phyloP scores from a whole-genome alignment of 1,140 invertebrate genomes.

The Tetramorium parvispinum region DNA sequence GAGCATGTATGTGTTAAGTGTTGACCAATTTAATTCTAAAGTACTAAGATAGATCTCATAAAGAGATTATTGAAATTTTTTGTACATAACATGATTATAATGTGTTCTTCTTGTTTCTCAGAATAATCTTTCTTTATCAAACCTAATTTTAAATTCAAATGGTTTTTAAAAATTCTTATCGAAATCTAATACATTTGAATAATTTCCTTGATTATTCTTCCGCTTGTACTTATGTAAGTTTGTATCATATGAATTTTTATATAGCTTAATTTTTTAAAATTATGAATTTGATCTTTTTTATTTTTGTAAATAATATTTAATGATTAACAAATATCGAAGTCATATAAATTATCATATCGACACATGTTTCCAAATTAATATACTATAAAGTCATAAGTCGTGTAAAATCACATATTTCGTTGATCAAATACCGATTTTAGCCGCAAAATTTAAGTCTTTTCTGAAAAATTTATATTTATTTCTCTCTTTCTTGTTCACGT shows the following conservation, averaged over 20 bases:
- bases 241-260: not conserved
- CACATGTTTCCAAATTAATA: not conserved
- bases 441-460: not conserved
- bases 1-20: not conserved
- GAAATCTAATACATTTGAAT: not conserved
- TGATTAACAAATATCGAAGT: not conserved
- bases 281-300: not conserved
- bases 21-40: not conserved
- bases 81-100: not conserved
- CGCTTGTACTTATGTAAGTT: not conserved
- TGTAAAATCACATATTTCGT: not conserved
- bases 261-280: not conserved
- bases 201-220: not conserved
- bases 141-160: not conserved
- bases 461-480: not conserved
- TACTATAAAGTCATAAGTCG: too few species aligned
- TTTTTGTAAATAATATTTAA: slow-evolving; percentile 1
- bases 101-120: not conserved
- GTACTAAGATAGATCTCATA: not conserved
- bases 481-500: not conserved
- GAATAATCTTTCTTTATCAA: not conserved
- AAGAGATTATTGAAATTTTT: not conserved
- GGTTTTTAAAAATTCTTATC: not conserved
- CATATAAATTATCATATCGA: not conserved
- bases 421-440: not conserved